A percentile compares a stretch with the other conserved stretches of the same genome.
phyloP scores from a whole-genome alignment of 1,140 invertebrate species.

The Leptopilina clavipes region DNA sequence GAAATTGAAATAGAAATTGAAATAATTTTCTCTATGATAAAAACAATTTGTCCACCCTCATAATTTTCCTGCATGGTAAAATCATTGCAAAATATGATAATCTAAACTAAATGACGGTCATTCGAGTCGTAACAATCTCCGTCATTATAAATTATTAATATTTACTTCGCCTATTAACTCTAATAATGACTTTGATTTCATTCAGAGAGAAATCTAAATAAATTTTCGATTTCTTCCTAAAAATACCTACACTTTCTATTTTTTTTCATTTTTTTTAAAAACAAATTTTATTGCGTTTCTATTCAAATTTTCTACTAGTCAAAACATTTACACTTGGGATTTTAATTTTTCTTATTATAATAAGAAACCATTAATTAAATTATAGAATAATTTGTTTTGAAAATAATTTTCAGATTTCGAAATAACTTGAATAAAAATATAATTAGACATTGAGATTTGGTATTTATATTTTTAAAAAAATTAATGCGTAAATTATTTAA shows the following conservation, averaged over 20 bases:
- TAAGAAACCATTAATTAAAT: too few species aligned
- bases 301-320: background rate
- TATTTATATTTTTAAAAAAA: too few species aligned
- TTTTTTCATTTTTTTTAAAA: background rate
- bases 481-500: background rate
- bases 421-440: too few species aligned
- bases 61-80: slow-evolving; percentile 2
- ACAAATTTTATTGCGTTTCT: background rate
- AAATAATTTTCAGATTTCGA: too few species aligned
- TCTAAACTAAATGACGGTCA: background rate
- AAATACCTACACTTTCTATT: slow-evolving; percentile 5
- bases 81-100: background rate
- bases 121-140: background rate
- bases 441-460: too few species aligned
- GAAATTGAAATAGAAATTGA: too few species aligned
- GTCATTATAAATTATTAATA: slow-evolving; percentile 27
- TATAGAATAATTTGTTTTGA: too few species aligned
- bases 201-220: background rate
- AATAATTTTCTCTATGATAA: slow-evolving; percentile 1
- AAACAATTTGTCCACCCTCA: background rate
- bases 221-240: slow-evolving; percentile 7
- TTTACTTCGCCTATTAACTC: slow-evolving; percentile 25
- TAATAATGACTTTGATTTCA: background rate
- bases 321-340: too few species aligned
- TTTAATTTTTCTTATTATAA: too few species aligned